Evolutionary conservation across 1,140 invertebrate genomes (phyloP).

Genomic region (Zaprionus gabonicus): DNA sequence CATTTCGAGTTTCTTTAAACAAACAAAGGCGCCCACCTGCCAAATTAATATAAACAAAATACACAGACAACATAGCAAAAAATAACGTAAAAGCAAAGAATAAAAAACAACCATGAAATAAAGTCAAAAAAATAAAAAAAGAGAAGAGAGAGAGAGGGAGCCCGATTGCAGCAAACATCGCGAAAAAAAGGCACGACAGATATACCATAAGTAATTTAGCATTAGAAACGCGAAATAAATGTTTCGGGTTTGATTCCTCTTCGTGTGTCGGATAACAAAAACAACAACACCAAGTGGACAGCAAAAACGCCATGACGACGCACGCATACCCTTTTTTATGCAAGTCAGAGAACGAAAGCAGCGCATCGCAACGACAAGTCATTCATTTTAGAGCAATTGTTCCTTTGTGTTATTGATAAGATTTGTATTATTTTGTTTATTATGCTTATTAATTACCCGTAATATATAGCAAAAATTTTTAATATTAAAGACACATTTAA

Average conservation of each 20-base stretch:
- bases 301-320: neutral
- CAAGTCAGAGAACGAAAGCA: neutral
- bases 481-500: too few relatives aligned
- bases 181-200: conserved; percentile 51
- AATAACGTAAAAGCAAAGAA: conserved; percentile 13
- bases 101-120: conserved; percentile 27
- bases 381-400: too few relatives aligned
- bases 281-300: conserved; percentile 19
- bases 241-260: conserved; percentile 63
- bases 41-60: conserved; percentile 63
- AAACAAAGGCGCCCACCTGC: conserved; percentile 76
- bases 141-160: conserved; percentile 29
- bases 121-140: conserved; percentile 37
- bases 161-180: conserved; percentile 65
- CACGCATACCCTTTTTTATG: conserved; percentile 12
- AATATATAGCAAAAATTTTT: too few relatives aligned
- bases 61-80: conserved; percentile 32
- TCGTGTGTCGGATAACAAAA: conserved; percentile 51
- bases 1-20: conserved; percentile 60
- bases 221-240: conserved; percentile 76
- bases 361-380: too few relatives aligned
- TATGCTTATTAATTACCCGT: too few relatives aligned
- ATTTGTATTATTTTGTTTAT: too few relatives aligned
- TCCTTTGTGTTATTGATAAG: too few relatives aligned
- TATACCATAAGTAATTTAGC: conserved; percentile 70